Conservation (phyloP, 2,888 invertebrate genomes). For the Chrysolina oricalcia region DNA sequence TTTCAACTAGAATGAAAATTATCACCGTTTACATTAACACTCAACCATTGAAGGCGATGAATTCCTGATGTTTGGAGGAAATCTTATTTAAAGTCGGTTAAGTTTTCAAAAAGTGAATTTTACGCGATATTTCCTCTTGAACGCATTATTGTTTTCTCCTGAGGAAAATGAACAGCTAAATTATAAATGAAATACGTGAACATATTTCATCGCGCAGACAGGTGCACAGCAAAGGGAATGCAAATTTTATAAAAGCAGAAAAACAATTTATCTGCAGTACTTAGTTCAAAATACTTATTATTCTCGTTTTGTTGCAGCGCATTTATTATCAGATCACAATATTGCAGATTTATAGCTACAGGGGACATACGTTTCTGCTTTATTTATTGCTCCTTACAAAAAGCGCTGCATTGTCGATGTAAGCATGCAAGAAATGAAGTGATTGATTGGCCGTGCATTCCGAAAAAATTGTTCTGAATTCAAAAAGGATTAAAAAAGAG, state of each 20-base stretch:
- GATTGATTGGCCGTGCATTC: not conserved
- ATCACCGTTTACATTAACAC: no score
- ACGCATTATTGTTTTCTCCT: not conserved
- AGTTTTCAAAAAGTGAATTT: not conserved
- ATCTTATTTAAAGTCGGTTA: no score
- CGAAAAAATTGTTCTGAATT: not conserved
- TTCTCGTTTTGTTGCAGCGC: slow-evolving; percentile 43
- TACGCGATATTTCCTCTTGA: not conserved
- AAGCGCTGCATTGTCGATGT: not conserved
- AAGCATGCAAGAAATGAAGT: not conserved
- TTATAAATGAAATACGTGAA: slow-evolving; percentile 32
- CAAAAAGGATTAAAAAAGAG: no score
- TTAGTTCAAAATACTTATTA: slow-evolving; percentile 47
- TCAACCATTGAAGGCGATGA: no score
- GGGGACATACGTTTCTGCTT: slow-evolving; percentile 21
- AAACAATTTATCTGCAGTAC: slow-evolving; percentile 50
- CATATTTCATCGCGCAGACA: slow-evolving; percentile 42
- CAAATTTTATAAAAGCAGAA: slow-evolving; percentile 48
- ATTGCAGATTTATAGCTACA: slow-evolving; percentile 42
- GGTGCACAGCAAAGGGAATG: slow-evolving; percentile 44
- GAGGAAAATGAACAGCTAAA: not conserved
- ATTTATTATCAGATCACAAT: slow-evolving; percentile 50
- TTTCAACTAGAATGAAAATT: no score
- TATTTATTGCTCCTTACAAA: not conserved
- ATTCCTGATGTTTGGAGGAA: no score